Percentiles rank a stretch among this genome's conserved stretches.
Evolutionary conservation across 92 coral and sea anemone genomes (phyloP).

Genomic region (Phenganax marumi): DNA sequence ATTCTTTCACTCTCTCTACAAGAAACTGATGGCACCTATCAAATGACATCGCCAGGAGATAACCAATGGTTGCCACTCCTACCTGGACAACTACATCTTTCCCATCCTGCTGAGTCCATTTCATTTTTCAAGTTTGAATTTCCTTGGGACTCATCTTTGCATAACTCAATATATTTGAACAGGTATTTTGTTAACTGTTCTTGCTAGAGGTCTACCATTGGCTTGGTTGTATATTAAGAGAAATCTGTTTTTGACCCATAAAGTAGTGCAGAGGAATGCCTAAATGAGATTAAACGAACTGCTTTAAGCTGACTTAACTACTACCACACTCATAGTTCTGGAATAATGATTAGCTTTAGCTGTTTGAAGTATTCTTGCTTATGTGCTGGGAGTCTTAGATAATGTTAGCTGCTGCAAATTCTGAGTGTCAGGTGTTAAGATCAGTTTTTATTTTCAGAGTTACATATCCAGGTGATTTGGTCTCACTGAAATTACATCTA

Average conservation of each 20-base stretch:
- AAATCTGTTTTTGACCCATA: too few relatives aligned
- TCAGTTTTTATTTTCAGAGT: conserved; percentile 56
- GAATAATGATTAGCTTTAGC: too few relatives aligned
- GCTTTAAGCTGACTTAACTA: too few relatives aligned
- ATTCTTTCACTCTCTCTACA: conserved; percentile 6
- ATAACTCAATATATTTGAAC: conserved; percentile 75
- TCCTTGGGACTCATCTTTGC: conserved; percentile 97
- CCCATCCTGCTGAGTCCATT: conserved; percentile 90
- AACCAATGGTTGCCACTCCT: conserved; percentile 28
- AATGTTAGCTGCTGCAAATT: too few relatives aligned
- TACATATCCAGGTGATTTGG: conserved; percentile 82
- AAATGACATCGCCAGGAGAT: conserved; percentile 27
- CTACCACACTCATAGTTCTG: too few relatives aligned
- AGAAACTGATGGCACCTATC: conserved; percentile 32
- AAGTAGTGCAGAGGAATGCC: too few relatives aligned
- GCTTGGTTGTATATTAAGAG: too few relatives aligned
- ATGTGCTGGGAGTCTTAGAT: too few relatives aligned
- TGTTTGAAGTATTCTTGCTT: too few relatives aligned
- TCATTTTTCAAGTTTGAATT: conserved; percentile 86
- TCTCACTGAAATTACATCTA: conserved; percentile 72
- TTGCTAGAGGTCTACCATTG: background rate
- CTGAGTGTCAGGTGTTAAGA: too few relatives aligned
- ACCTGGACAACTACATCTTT: conserved; percentile 42
- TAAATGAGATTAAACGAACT: too few relatives aligned
- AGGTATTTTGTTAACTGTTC: conserved; percentile 55